Percentiles rank a stretch among this genome's conserved stretches.
phyloP scores from a whole-genome alignment of 2,888 invertebrate species.

The Cristatella mucedo region DNA sequence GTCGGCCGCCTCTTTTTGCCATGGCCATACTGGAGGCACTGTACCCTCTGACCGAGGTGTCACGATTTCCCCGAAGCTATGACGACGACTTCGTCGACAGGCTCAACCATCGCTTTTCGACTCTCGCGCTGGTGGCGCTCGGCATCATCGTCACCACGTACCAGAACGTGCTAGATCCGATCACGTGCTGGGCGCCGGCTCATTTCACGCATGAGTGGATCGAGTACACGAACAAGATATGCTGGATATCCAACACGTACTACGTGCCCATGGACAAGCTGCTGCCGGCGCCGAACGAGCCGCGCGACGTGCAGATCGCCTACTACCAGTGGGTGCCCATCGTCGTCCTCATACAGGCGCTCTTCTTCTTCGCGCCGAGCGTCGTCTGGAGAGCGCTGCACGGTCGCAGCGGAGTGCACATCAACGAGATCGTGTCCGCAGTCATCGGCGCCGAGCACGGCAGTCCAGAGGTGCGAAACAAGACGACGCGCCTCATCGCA shows the following conservation, averaged over 20 bases:
- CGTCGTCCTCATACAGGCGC: slow-evolving; percentile 38
- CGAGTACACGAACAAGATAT: slow-evolving; percentile 43
- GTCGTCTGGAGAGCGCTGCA: slow-evolving; percentile 41
- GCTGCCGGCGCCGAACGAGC: slow-evolving; percentile 1
- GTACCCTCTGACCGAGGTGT: slow-evolving; percentile 7
- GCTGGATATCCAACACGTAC: slow-evolving; percentile 43
- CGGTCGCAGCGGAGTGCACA: slow-evolving; percentile 41
- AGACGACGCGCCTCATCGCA: slow-evolving; percentile 40
- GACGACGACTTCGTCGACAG: slow-evolving; percentile 40
- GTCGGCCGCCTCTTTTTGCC: too few relatives aligned
- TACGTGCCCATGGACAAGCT: slow-evolving; percentile 20
- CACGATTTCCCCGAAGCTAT: slow-evolving; percentile 19
- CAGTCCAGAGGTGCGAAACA: slow-evolving; percentile 38
- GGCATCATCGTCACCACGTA: slow-evolving; percentile 78
- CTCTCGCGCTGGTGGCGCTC: slow-evolving; percentile 67
- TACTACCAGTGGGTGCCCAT: slow-evolving; percentile 40
- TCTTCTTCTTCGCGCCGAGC: slow-evolving; percentile 42
- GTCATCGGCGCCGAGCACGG: slow-evolving; percentile 38
- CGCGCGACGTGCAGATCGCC: slow-evolving; percentile 9
- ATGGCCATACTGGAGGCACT: slow-evolving; percentile 8
- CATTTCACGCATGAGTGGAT: slow-evolving; percentile 42
- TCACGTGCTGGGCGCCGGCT: slow-evolving; percentile 38
- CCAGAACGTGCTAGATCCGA: slow-evolving; percentile 45
- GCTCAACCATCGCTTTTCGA: slow-evolving; percentile 41
- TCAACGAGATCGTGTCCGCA: slow-evolving; percentile 33